Percentiles rank a stretch among this genome's conserved stretches.
phyloP scores from a whole-genome alignment of 2,797 vertebrate species.

The Coluber constrictor region DNA sequence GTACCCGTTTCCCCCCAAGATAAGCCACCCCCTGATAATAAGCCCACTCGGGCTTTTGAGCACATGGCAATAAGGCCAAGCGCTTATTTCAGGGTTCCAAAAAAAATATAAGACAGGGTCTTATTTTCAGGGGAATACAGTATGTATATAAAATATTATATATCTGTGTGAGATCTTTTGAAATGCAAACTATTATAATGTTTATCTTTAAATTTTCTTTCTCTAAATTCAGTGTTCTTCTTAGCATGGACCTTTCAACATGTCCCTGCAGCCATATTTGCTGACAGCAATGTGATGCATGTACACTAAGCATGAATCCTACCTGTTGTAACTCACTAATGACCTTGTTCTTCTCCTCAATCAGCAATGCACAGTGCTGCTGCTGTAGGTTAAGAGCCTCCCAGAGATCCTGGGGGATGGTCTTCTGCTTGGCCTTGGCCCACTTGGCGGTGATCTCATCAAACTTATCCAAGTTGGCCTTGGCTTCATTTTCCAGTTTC shows the following conservation, averaged over 20 bases:
- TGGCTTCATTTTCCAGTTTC: slow-evolving; percentile 75
- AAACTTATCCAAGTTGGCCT: slow-evolving; percentile 72
- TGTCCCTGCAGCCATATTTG: no score
- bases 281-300: not conserved
- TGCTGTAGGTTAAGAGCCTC: slow-evolving; percentile 75
- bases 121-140: no score
- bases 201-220: not conserved
- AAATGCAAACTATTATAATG: not conserved
- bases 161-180: not conserved
- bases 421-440: slow-evolving; percentile 61
- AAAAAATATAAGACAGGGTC: no score
- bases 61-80: no score
- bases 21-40: no score
- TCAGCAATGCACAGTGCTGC: slow-evolving; percentile 69
- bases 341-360: slow-evolving; percentile 81
- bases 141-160: no score
- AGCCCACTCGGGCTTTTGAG: no score
- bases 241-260: not conserved
- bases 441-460: slow-evolving; percentile 77
- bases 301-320: not conserved
- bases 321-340: slow-evolving; percentile 82
- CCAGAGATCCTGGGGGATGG: slow-evolving; percentile 75
- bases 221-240: not conserved
- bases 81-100: no score
- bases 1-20: no score